Conservation (phyloP, 2,888 invertebrate genomes). For the Alloplasta piceator region DNA sequence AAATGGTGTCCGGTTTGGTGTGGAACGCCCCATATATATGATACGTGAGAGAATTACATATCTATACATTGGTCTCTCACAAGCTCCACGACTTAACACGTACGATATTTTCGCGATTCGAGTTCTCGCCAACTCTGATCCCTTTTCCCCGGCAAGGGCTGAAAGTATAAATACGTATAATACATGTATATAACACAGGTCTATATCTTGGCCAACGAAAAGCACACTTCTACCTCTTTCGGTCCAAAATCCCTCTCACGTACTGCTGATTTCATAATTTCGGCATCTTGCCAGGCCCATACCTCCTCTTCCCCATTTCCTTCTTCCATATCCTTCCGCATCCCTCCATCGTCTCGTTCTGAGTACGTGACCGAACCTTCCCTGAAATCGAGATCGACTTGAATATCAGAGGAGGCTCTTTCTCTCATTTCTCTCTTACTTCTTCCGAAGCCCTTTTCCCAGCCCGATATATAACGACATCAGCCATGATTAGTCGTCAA, state of each 20-base stretch:
- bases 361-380: constrained; percentile 75
- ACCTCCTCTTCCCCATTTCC: constrained; percentile 52
- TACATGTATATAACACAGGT: constrained; percentile 17
- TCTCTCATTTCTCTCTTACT: constrained; percentile 41
- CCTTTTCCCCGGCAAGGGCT: constrained; percentile 23
- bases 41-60: too few relatives aligned
- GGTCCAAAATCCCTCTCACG: constrained; percentile 74
- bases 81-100: constrained; percentile 26
- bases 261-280: constrained; percentile 82
- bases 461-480: constrained; percentile 1
- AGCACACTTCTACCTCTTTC: constrained; percentile 41
- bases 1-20: too few relatives aligned
- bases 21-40: too few relatives aligned
- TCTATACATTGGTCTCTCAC: too few relatives aligned
- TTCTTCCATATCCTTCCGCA: constrained; percentile 53
- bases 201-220: constrained; percentile 27
- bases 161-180: constrained; percentile 33
- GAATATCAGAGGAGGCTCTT: constrained; percentile 70
- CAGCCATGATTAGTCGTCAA: not conserved
- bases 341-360: constrained; percentile 51
- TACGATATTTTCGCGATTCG: constrained; percentile 40
- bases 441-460: constrained; percentile 10
- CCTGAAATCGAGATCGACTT: constrained; percentile 77
- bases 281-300: constrained; percentile 77
- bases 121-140: constrained; percentile 47